Percentiles rank a stretch among this genome's conserved stretches.
Evolutionary conservation across 2,797 vertebrate genomes (phyloP).

Genomic region (Acropternis orthonyx): DNA sequence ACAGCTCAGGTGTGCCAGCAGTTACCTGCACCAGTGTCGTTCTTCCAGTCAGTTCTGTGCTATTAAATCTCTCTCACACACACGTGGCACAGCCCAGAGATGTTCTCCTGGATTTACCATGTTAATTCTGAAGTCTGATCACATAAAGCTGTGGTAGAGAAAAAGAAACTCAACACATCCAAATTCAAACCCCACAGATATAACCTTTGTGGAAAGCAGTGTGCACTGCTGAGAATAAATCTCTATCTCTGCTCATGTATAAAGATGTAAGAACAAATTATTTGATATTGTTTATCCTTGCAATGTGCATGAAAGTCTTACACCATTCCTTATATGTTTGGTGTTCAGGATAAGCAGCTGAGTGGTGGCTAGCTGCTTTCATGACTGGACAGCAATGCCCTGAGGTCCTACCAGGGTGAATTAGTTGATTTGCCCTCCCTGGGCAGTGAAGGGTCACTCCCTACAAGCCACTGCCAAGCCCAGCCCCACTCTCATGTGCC

Average conservation of each 20-base stretch:
- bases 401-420: neutral
- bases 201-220: neutral
- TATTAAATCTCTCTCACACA: neutral
- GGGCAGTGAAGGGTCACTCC: neutral
- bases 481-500: neutral
- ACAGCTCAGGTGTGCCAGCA: neutral
- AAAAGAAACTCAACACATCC: slow-evolving; percentile 13
- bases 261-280: slow-evolving; percentile 15
- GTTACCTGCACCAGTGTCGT: neutral
- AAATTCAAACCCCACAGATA: slow-evolving; percentile 3
- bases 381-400: neutral
- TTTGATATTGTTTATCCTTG: neutral
- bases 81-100: neutral
- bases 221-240: slow-evolving; percentile 3
- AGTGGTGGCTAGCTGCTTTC: neutral
- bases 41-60: neutral
- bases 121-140: neutral
- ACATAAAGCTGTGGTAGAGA: neutral
- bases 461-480: rapidly evolving
- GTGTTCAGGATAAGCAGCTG: neutral
- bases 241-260: neutral
- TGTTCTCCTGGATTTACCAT: neutral
- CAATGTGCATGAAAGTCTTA: neutral
- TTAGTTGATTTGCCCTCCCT: neutral
- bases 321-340: neutral